Base-by-base conservation (phyloP, 2,888 invertebrate species). In the Polyploca ridens region DNA sequence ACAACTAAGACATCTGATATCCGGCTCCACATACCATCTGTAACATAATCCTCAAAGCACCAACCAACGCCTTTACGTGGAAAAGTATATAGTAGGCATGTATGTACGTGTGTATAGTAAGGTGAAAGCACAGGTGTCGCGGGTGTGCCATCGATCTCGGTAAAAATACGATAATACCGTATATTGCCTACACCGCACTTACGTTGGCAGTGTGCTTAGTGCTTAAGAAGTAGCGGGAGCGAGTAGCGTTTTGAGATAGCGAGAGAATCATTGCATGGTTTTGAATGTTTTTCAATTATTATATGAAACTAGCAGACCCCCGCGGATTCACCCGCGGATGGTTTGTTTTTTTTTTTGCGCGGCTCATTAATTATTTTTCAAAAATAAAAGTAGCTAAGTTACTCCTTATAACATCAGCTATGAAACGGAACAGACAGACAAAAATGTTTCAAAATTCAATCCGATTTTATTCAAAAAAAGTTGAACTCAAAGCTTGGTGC, bases 101-200 rank as follows among this genome's bases (percentile, higher is more conserved):
- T 49, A 16, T 2, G 16, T 46, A 46, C n/a, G 14, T 49, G 16
- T 49, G 7, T 49, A 49, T 54, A 54, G 49, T n/a, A 10, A 77
- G 67, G 71, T 70, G 79, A 76, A 74, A 75, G 80, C 79, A 73
- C 83, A 83, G 83, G 83, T 67, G 78, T 68, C 77, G 75, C 74
- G 69, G 77, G 75, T 71, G 74, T 74, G 77, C 78, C 87, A 90
- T 90, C 90, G 90, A 90, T 90, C 87, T 86, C 83, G 77, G 82
- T 81, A 86, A 86, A 89, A 88, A 88, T 87, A 85, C 87, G 83
- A 86, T 86, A 85, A 86, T 86, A 78, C 84, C 80, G 75, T 76
- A 82, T 82, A 83, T 82, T 79, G 82, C 82, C 81, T 78, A 80
- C 76, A 70, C 69, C 71, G 72, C 73, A 73, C 76, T 71, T 68